Percentiles rank a stretch among this genome's conserved stretches.
Conservation (phyloP, 2,797 vertebrate genomes). For the Paramormyrops hopkinsi region DNA sequence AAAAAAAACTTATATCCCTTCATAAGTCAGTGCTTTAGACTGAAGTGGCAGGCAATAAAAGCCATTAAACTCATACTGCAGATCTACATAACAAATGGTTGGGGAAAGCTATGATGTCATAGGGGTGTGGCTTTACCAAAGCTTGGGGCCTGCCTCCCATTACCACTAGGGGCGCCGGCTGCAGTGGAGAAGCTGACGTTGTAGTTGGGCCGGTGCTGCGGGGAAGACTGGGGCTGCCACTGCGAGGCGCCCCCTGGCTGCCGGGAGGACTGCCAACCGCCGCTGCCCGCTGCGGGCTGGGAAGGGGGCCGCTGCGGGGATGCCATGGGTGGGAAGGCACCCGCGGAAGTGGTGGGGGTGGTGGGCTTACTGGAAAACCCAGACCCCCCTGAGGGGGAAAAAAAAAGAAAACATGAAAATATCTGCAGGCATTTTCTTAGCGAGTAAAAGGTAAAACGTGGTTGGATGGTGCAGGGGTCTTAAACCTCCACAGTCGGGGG, state of each 20-base stretch:
- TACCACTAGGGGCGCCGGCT: constrained; percentile 63
- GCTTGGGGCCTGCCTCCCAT: constrained; percentile 56
- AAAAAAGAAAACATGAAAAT: background rate
- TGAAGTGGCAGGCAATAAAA: background rate
- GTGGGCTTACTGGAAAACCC: constrained; percentile 94
- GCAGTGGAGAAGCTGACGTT: constrained; percentile 81
- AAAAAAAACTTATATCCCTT: background rate
- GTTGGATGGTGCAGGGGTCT: background rate
- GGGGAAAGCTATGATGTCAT: background rate
- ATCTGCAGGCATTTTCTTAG: background rate
- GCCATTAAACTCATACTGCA: background rate
- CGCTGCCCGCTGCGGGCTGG: constrained; percentile 67
- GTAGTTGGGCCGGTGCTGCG: constrained; percentile 92
- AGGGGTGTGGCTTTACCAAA: background rate
- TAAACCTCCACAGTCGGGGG: background rate
- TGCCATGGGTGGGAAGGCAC: constrained; percentile 81
- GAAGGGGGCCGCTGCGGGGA: constrained; percentile 86
- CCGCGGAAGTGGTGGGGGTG: constrained; percentile 81
- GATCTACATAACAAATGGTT: background rate
- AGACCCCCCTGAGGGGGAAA: constrained; percentile 62
- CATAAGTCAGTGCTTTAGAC: background rate
- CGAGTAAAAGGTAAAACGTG: background rate
- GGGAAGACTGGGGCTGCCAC: constrained; percentile 75
- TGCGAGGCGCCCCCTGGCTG: constrained; percentile 51
- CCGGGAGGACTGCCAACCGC: constrained; percentile 77